phyloP scores from a whole-genome alignment of 2,888 invertebrate species.

The Vannuccia rotundouncinata region DNA sequence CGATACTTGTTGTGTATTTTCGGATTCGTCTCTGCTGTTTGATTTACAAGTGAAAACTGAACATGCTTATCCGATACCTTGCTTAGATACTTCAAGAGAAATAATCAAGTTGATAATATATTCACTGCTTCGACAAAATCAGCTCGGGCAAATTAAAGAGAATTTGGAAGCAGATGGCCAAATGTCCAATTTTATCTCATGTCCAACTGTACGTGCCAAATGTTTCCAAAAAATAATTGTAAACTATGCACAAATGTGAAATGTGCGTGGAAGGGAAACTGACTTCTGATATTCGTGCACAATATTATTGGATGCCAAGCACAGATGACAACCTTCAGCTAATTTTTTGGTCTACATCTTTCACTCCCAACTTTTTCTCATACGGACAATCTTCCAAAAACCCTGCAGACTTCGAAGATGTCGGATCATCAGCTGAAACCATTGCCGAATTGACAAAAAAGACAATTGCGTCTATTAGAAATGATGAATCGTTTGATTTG shows the following conservation, averaged over 20 bases:
- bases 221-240: conserved; percentile 16
- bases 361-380: conserved; percentile 13
- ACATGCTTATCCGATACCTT: conserved; percentile 27
- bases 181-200: conserved; percentile 17
- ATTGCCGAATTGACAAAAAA: conserved; percentile 26
- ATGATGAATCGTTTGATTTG: conserved; percentile 26
- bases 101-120: conserved; percentile 20
- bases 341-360: conserved; percentile 28
- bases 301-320: conserved; percentile 29
- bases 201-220: conserved; percentile 29
- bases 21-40: neutral
- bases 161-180: conserved; percentile 25
- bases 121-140: conserved; percentile 23
- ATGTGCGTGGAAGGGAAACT: conserved; percentile 8
- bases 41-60: neutral
- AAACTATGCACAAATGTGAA: conserved; percentile 28
- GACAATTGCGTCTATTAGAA: conserved; percentile 22
- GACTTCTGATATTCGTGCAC: conserved; percentile 19
- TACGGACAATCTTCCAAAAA: conserved; percentile 13
- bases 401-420: conserved; percentile 4
- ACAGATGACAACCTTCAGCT: conserved; percentile 24
- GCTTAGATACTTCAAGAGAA: conserved; percentile 30
- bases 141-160: neutral
- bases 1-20: neutral
- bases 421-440: conserved; percentile 16